Evolutionary conservation across 2,888 invertebrate species (phyloP).

Genomic region (Chelonus formosanus): DNA sequence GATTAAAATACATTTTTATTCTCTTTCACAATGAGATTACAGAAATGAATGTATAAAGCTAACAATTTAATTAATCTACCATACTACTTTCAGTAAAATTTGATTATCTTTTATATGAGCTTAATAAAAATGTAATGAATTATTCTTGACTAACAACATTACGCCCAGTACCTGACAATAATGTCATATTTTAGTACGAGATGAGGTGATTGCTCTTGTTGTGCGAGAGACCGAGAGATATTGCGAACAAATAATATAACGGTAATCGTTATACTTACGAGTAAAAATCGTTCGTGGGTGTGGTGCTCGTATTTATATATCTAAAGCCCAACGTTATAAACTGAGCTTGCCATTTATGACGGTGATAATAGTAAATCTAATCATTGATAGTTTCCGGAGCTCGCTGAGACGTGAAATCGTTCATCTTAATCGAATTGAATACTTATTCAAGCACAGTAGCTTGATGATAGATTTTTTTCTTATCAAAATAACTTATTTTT

Average conservation of each 20-base stretch:
- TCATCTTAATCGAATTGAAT: slow-evolving; percentile 14
- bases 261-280: slow-evolving; percentile 22
- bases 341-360: slow-evolving; percentile 35
- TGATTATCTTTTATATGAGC: no score
- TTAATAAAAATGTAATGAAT: no score
- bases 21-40: no score
- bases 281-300: slow-evolving; percentile 32
- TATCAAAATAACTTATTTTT: no score
- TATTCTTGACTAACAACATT: no score
- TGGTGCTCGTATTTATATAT: slow-evolving; percentile 26
- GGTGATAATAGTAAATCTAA: slow-evolving; percentile 41
- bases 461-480: slow-evolving; percentile 22
- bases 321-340: slow-evolving; percentile 34
- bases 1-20: no score
- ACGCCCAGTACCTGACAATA: background rate
- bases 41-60: no score
- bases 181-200: background rate
- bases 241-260: slow-evolving; percentile 28
- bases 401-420: slow-evolving; percentile 31
- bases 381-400: slow-evolving; percentile 37
- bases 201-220: slow-evolving; percentile 6
- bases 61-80: no score
- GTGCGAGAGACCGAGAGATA: slow-evolving; percentile 12
- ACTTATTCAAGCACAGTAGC: background rate
- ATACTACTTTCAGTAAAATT: no score